phyloP scores from a whole-genome alignment of 1,140 invertebrate species.

The Luehdorfia chinensis region DNA sequence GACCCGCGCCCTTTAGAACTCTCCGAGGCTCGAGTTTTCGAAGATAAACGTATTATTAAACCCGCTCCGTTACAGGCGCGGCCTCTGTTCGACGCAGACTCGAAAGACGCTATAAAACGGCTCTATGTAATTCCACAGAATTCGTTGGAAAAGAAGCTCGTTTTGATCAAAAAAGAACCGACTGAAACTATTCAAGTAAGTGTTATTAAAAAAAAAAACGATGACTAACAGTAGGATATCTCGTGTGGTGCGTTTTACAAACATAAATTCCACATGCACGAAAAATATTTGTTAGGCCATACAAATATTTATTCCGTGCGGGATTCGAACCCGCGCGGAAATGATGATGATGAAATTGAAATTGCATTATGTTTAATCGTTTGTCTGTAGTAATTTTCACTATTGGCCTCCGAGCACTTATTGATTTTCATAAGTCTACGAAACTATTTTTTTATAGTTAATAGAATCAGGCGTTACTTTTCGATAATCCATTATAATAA shows the following conservation, averaged over 20 bases:
- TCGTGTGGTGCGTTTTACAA: background rate
- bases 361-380: too few species aligned
- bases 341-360: too few species aligned
- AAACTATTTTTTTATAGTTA: too few species aligned
- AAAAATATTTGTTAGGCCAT: too few species aligned
- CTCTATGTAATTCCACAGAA: conserved; percentile 70
- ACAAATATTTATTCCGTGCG: too few species aligned
- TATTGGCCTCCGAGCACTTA: too few species aligned
- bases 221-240: background rate
- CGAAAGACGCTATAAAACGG: conserved; percentile 49
- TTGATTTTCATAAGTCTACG: too few species aligned
- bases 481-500: too few species aligned
- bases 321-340: too few species aligned
- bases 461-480: too few species aligned
- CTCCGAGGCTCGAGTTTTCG: conserved; percentile 52
- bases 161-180: conserved; percentile 74
- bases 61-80: conserved; percentile 60
- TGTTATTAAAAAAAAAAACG: background rate
- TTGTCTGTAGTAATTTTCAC: too few species aligned
- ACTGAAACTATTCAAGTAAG: conserved; percentile 64
- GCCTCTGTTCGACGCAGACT: conserved; percentile 52
- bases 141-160: conserved; percentile 65
- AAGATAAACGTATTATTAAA: conserved; percentile 65
- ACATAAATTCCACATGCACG: too few species aligned
- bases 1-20: conserved; percentile 48